phyloP scores from a whole-genome alignment of 2,113 vertebrate species.

The Hassar affinis region DNA sequence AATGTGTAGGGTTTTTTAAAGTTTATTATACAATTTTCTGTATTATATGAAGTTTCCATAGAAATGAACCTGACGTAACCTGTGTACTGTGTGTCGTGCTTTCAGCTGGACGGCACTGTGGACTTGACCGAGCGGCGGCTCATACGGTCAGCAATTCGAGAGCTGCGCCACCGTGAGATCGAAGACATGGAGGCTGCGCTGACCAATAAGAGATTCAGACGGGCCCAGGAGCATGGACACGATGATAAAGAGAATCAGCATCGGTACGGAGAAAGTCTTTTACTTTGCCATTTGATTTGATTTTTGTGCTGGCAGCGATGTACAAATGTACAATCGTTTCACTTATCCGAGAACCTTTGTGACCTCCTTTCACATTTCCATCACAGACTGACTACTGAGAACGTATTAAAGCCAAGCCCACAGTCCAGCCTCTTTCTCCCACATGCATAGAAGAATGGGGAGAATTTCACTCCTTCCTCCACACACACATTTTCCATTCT shows the following conservation, averaged over 20 bases:
- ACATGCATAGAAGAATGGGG: constrained; percentile 9
- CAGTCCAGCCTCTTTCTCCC: constrained; percentile 5
- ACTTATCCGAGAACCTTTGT: too few species aligned
- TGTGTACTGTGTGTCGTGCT: neutral
- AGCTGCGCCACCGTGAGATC: constrained; percentile 86
- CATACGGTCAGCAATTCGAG: constrained; percentile 89
- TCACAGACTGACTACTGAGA: neutral
- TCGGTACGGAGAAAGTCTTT: constrained; percentile 67
- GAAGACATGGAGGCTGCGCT: constrained; percentile 85
- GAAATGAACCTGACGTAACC: neutral
- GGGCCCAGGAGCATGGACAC: constrained; percentile 72
- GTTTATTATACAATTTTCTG: too few species aligned
- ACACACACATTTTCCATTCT: constrained; percentile 32
- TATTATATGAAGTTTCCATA: too few species aligned
- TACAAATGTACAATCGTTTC: neutral
- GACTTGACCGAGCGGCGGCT: constrained; percentile 88
- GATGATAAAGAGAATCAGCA: constrained; percentile 95
- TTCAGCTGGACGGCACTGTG: constrained; percentile 79
- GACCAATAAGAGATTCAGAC: constrained; percentile 90
- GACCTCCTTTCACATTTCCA: neutral
- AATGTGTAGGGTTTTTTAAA: too few species aligned
- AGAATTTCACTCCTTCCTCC: constrained; percentile 18
- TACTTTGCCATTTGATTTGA: neutral
- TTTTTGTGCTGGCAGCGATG: neutral
- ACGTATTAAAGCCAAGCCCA: neutral